Base-by-base conservation (phyloP, 2,888 invertebrate genomes). In the Hirtodrosophila cameraria region DNA sequence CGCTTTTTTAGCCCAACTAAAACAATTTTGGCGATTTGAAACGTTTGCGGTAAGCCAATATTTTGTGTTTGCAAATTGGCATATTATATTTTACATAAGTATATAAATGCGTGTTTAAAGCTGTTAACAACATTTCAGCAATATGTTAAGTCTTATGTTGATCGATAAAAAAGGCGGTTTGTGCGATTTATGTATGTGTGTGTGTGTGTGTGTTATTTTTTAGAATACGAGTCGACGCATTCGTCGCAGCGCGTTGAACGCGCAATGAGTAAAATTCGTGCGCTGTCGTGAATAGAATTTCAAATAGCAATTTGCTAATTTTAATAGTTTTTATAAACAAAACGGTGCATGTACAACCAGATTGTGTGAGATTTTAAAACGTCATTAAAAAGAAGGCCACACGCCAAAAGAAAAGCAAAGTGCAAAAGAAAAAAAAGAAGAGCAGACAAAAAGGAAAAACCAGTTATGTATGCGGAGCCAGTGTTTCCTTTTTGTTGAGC, bases 401-500 rank as follows among this genome's bases (percentile, higher is more conserved):
- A 50, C 2, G 5, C 16, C 16, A 48, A 59, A 49, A 55, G 33
- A 54, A 64, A 75, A 45, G 41, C 69, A 69, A 64, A 52, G 55
- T 60, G 53, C 68, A 50, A 60, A 54, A 61, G 53, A 65, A 43
- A 23, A 53, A 50, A 71, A 48, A 55, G 31, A 54, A 64, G 69
- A 48, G 39, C 68, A 69, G 63, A 52, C n/a, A n/a, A n/a, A n/a
- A n/a, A n/a, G n/a, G 42, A 52, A 65, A 75, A 74, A 84, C 78
- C 78, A 79, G 78, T 79, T 78, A 82, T 77, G 79, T 64, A 75
- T 71, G 55, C 70, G 58, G 28, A 50, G 48, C 64, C 43, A 61
- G 73, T 76, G 76, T 69, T 82, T 77, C 67, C 78, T 82, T 77
- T 77, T 82, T 50, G 52, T 59, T 55, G 53, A 66, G 79, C 75